Base-by-base conservation (phyloP, 2,888 invertebrate species). In the Vandiemenella viatica region DNA sequence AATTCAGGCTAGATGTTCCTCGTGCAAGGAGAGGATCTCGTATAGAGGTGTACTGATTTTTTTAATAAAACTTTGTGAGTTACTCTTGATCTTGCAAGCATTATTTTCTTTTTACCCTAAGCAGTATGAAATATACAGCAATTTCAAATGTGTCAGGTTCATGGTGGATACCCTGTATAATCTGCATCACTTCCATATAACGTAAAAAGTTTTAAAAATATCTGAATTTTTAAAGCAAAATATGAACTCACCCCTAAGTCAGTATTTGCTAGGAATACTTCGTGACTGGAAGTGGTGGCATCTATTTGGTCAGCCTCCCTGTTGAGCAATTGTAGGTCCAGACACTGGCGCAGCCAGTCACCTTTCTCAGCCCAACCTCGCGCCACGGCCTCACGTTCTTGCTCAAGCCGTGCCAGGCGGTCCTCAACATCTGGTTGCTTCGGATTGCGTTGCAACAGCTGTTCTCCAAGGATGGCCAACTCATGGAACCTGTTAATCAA, bases 231-330 rank as follows among this genome's bases (percentile, higher is more conserved):
- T 26, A 13, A 7, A 26, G 16, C 8, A 38, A 38, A 10, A 38
- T 38, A 15, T 16, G 15, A 16, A 66, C 78, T 73, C 64, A 87
- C 87, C 55, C 95, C 96, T 41, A 88, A 74, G 56, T 91, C 83
- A 8, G 77, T 77, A 66, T 86, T 87, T 58, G 93, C 93, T 17
- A 97, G 71, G 68, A 90, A 93, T 0, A 92, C 90, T 64, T 92
- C 86, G 63, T 97, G 95, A 15, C 91, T 88, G 48, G 89, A 88
- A 44, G 90, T 91, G 10, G 88, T 83, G 0, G 96, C 92, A 67
- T 97, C 96, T 55, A 97, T 89, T 64, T 95, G 89, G 64, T 97
- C 96, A 0, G 95, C 95, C 66, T 97, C 97, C 37, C 91, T 80
- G 67, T 92, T 92, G 69, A 95, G 93, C 55, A 84, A 76, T 67